phyloP scores from a whole-genome alignment of 37 sponge, comb jelly and placozoan genomes.

The Hormiphora californensis region DNA sequence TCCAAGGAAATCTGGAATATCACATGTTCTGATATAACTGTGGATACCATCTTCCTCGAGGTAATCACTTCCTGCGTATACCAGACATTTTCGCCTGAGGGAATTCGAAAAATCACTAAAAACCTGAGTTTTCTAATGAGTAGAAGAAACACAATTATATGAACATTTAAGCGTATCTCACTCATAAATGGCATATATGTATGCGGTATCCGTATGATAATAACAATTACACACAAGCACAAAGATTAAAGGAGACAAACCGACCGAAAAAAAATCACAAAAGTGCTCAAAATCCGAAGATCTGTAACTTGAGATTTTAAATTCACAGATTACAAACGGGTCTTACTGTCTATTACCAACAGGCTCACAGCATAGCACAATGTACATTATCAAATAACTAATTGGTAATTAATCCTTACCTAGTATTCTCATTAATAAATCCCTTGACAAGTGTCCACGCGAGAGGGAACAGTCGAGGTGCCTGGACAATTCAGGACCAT shows the following conservation, averaged over 20 bases:
- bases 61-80: slow-evolving; percentile 58
- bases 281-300: too few species aligned
- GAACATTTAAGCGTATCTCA: too few species aligned
- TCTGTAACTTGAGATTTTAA: too few species aligned
- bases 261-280: too few species aligned
- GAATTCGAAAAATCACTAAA: background rate
- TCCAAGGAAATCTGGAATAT: slow-evolving; percentile 57
- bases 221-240: too few species aligned
- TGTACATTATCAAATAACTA: background rate
- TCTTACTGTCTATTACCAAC: too few species aligned
- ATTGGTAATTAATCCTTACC: background rate
- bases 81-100: slow-evolving; percentile 46
- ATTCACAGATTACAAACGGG: too few species aligned
- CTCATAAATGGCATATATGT: too few species aligned
- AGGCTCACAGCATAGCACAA: background rate
- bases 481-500: slow-evolving; percentile 49
- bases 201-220: too few species aligned
- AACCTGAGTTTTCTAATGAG: too few species aligned
- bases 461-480: slow-evolving; percentile 48
- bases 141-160: too few species aligned
- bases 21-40: slow-evolving; percentile 29
- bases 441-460: slow-evolving; percentile 55
- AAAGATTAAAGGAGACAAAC: too few species aligned
- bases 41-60: slow-evolving; percentile 35
- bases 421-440: slow-evolving; percentile 57